Evolutionary conservation across 2,797 vertebrate genomes (phyloP).

Genomic region (Typhlichthys eigenmanni): DNA sequence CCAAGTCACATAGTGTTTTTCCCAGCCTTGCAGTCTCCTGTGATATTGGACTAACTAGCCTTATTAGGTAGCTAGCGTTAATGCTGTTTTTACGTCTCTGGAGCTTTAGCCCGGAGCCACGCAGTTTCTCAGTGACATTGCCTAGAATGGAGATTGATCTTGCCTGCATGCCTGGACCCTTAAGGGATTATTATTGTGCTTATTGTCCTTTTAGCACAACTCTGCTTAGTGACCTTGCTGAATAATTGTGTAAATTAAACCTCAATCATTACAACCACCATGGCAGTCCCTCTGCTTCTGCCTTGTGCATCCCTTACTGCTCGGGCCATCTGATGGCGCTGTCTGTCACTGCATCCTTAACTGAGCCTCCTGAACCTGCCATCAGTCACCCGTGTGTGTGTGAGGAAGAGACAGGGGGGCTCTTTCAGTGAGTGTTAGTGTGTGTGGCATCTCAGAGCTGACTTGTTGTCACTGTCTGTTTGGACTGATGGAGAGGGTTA

Average conservation of each 20-base stretch:
- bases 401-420: conserved; percentile 7
- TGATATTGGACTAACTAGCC: too few relatives aligned
- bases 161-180: not conserved
- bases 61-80: too few relatives aligned
- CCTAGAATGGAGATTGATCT: conserved; percentile 2
- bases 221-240: too few relatives aligned
- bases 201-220: not conserved
- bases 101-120: not conserved
- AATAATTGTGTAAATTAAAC: too few relatives aligned
- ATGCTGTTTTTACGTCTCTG: not conserved
- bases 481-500: conserved; percentile 55
- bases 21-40: too few relatives aligned
- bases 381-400: not conserved
- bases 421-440: conserved; percentile 32
- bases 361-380: not conserved
- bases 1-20: too few relatives aligned
- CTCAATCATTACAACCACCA: too few relatives aligned
- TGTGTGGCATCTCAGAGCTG: conserved; percentile 30
- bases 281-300: too few relatives aligned
- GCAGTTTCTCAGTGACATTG: not conserved
- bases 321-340: too few relatives aligned
- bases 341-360: not conserved
- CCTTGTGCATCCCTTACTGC: too few relatives aligned
- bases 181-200: not conserved
- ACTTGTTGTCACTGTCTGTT: conserved; percentile 57